Evolutionary conservation across 2,888 invertebrate genomes (phyloP).

Genomic region (Limnephilus rhombicus): DNA sequence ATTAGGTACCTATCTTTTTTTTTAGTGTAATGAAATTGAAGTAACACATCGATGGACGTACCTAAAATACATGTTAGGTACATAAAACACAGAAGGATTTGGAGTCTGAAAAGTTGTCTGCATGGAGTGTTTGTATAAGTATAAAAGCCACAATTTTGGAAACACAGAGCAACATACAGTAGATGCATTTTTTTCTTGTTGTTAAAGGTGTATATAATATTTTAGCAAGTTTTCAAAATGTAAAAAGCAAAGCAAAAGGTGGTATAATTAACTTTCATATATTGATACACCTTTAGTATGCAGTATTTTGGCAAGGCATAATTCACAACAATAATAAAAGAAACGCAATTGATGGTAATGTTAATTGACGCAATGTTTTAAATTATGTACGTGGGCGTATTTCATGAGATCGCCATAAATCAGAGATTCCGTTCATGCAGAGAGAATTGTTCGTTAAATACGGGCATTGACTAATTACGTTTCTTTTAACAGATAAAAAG

Average conservation of each 20-base stretch:
- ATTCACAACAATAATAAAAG: neutral
- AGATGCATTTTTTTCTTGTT: neutral
- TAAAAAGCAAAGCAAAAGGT: neutral
- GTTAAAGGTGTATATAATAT: neutral
- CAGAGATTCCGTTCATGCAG: slow-evolving; percentile 15
- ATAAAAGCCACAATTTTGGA: neutral
- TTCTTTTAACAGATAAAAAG: slow-evolving; percentile 18
- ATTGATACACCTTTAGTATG: neutral
- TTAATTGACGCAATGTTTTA: neutral
- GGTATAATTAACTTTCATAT: neutral
- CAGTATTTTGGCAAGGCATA: neutral
- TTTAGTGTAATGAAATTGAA: neutral
- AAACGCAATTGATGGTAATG: neutral
- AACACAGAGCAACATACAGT: neutral
- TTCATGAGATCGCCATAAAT: slow-evolving; percentile 4
- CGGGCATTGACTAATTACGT: slow-evolving; percentile 43
- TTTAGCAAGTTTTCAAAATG: neutral
- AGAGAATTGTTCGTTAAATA: slow-evolving; percentile 21
- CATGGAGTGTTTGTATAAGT: neutral
- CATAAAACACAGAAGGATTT: neutral
- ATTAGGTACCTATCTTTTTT: neutral
- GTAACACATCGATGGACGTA: neutral
- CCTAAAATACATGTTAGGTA: neutral
- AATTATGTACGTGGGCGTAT: neutral
- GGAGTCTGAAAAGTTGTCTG: neutral